A percentile compares a stretch with the other conserved stretches of the same genome.
Evolutionary conservation across 2,888 invertebrate genomes (phyloP).

Genomic region (Clanis bilineata): DNA sequence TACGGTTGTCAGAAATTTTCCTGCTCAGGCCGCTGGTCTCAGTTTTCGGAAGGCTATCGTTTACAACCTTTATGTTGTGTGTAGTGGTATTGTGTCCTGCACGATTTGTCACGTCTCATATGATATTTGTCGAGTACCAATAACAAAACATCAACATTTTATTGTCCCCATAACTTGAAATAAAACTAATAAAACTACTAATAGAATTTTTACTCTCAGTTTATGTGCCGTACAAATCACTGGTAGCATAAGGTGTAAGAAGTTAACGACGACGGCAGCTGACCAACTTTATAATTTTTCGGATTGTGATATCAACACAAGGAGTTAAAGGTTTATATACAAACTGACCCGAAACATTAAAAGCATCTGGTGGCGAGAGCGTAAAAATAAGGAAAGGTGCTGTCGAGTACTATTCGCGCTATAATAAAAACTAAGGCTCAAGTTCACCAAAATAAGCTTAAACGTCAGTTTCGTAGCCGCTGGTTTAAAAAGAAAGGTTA

Average conservation of each 20-base stretch:
- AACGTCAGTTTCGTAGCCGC: too few species aligned
- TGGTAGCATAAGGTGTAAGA: background rate
- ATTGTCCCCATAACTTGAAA: background rate
- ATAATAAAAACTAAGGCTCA: constrained; percentile 54
- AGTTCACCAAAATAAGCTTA: too few species aligned
- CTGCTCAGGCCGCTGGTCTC: too few species aligned
- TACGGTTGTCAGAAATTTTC: too few species aligned
- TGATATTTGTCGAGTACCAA: background rate
- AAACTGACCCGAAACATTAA: constrained; percentile 49
- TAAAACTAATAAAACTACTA: background rate
- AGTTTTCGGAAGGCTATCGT: too few species aligned
- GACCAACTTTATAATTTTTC: constrained; percentile 13
- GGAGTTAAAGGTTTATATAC: constrained; percentile 36
- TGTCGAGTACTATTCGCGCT: constrained; percentile 45
- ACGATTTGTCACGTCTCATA: too few species aligned
- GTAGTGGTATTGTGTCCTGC: too few species aligned
- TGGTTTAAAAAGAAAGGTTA: too few species aligned
- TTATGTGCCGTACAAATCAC: background rate
- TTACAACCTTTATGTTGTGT: too few species aligned
- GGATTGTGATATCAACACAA: constrained; percentile 22
- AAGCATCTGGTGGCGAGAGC: constrained; percentile 49
- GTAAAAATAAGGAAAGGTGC: constrained; percentile 49
- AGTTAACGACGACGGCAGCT: background rate
- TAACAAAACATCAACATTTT: background rate
- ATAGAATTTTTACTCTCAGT: background rate